A percentile compares a stretch with the other conserved stretches of the same genome.
Conservation (phyloP, 2,888 invertebrate species). For the Piscicola geometra region DNA sequence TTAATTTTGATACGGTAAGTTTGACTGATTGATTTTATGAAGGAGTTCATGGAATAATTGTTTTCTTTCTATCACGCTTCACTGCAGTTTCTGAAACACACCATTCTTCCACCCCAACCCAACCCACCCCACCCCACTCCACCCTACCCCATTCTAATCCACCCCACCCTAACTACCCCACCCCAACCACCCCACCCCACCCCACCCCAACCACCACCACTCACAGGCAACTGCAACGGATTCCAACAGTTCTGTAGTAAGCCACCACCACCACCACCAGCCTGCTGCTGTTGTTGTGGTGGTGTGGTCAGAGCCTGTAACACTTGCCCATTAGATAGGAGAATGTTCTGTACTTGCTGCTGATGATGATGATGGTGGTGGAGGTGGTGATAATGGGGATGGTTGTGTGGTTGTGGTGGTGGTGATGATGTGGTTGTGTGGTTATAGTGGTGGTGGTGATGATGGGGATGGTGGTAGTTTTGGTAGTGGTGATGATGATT, state of each 20-base stretch:
- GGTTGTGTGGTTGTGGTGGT: neutral
- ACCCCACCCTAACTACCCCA: neutral
- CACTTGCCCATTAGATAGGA: constrained; percentile 42
- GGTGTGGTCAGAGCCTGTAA: constrained; percentile 40
- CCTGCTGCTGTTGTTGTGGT: constrained; percentile 21
- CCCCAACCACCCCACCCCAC: neutral
- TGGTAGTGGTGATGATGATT: neutral
- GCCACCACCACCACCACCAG: constrained; percentile 37
- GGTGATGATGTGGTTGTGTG: no score
- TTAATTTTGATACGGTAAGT: neutral
- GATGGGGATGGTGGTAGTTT: neutral
- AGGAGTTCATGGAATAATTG: no score
- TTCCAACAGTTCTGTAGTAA: constrained; percentile 38
- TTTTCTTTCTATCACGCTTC: no score
- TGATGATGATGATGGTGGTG: neutral
- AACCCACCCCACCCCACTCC: no score
- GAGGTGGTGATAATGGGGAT: constrained; percentile 1
- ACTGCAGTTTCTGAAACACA: no score
- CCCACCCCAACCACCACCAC: neutral
- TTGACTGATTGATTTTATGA: no score
- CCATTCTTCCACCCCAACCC: no score
- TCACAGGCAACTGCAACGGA: neutral
- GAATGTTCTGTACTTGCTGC: constrained; percentile 39
- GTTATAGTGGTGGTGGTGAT: neutral
- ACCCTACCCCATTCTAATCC: neutral